A percentile compares a stretch with the other conserved stretches of the same genome.
phyloP scores from a whole-genome alignment of 1,140 invertebrate species.

The Drosophila kohkoa region DNA sequence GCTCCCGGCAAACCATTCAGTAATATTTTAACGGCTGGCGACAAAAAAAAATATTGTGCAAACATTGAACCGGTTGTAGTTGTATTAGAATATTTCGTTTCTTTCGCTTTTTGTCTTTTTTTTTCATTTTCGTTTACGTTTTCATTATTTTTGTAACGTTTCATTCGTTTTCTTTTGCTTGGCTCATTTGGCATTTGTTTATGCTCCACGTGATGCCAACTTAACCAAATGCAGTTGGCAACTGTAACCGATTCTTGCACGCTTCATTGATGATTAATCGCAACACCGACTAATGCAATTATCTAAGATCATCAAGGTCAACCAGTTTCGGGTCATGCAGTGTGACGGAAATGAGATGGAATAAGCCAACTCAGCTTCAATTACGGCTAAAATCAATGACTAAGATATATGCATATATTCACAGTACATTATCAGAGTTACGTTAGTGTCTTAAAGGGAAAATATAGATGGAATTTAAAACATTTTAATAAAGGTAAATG shows the following conservation, averaged over 20 bases:
- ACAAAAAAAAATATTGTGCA: constrained; percentile 72
- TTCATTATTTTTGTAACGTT: constrained; percentile 4
- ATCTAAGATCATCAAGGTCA: constrained; percentile 58
- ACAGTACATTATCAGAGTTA: no score
- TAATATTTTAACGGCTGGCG: constrained; percentile 75
- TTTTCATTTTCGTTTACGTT: constrained; percentile 4
- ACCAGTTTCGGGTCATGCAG: constrained; percentile 52
- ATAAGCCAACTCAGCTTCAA: constrained; percentile 53
- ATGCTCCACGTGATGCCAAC: constrained; percentile 60
- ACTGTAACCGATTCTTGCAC: constrained; percentile 60
- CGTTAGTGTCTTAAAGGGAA: no score
- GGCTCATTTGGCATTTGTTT: constrained; percentile 27
- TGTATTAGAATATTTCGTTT: constrained; percentile 33
- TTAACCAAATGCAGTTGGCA: constrained; percentile 32
- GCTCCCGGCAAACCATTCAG: constrained; percentile 61
- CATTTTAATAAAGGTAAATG: no score
- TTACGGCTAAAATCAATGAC: constrained; percentile 62
- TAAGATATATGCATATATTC: constrained; percentile 37
- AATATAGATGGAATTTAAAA: no score
- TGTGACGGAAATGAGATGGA: constrained; percentile 35
- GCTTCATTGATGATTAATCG: constrained; percentile 76
- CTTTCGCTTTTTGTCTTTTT: background rate
- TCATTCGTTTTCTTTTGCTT: constrained; percentile 11
- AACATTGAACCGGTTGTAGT: constrained; percentile 81
- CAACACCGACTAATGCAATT: constrained; percentile 42